Evolutionary conservation across 2,888 invertebrate genomes (phyloP), one percentile per base, ranked within the genome.

Genomic region (Alsophila aescularia): DNA sequence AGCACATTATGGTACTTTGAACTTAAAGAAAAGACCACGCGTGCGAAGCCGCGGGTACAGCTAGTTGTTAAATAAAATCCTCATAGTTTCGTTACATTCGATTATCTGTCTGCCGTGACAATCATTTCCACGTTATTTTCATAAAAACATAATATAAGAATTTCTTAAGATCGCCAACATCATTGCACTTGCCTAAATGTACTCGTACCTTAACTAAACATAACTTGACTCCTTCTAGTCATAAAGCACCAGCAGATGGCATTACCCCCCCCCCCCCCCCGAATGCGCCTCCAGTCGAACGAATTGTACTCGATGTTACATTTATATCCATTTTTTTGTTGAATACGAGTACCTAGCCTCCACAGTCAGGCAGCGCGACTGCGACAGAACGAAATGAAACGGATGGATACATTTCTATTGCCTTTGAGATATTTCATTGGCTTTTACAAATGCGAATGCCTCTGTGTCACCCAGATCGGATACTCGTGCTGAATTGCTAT

Each of bases 401-500:
- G 74, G 72, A 75, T 75, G 78, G 75, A 71, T 77, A 75, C 73
- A 66, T 75, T 80, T 75, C 73, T 77, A 79, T 78, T 75, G 77
- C 75, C 72, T 75, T 74, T 73, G 72, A 78, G 73, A 78, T 77
- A 80, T 81, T 77, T 77, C 79, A 78, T 79, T 78, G 79, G 75
- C 77, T 77, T 75, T 77, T 72, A 78, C 73, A 75, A 77, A 80
- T 79, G 71, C 70, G 75, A 70, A 75, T 71, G 71, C 70, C 69
- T 24, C 24, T 69, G 69, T 71, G 67, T 70, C 72, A 73, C 69
- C 55, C 54, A 45, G 15, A 58, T 62, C 63, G 55, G 53, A 58
- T 59, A 61, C 58, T 58, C 56, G 51, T 50, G 60, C 62, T 61
- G 54, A 62, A 63, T 62, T 53, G 62, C 57, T 52, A 58, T 66